A percentile compares a stretch with the other conserved stretches of the same genome.
Conservation (phyloP, 1,140 invertebrate species). For the Zaprionus lachaisei region DNA sequence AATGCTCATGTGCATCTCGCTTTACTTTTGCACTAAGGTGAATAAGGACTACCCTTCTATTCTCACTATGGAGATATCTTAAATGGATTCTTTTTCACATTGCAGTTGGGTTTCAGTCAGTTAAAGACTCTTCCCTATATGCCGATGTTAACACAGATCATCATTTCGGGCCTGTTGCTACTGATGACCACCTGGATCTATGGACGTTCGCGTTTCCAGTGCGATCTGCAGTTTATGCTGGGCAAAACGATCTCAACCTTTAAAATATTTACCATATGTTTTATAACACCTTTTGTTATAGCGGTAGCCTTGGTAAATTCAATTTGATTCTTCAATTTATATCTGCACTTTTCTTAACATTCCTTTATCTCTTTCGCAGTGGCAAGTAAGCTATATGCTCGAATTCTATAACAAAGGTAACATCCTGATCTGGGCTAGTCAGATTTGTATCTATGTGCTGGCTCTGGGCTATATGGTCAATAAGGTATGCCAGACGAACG, state of each 20-base stretch:
- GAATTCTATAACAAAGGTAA: slow-evolving; percentile 30
- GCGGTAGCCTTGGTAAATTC: slow-evolving; percentile 54
- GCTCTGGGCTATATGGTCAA: slow-evolving; percentile 68
- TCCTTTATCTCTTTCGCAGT: slow-evolving; percentile 33
- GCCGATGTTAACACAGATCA: slow-evolving; percentile 89
- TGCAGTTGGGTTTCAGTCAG: slow-evolving; percentile 69
- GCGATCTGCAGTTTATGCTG: slow-evolving; percentile 92
- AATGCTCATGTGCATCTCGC: slow-evolving; percentile 49
- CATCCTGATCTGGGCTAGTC: slow-evolving; percentile 58
- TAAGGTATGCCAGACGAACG: slow-evolving; percentile 68
- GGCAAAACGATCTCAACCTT: slow-evolving; percentile 87
- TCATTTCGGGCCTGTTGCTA: slow-evolving; percentile 89
- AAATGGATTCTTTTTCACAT: not conserved
- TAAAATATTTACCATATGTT: slow-evolving; percentile 75
- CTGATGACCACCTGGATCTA: slow-evolving; percentile 91
- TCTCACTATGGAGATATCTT: not conserved
- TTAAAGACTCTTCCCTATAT: slow-evolving; percentile 86
- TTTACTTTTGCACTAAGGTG: slow-evolving; percentile 79
- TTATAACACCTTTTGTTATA: slow-evolving; percentile 71
- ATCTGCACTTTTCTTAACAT: not conserved
- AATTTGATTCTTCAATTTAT: not conserved
- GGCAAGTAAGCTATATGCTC: slow-evolving; percentile 49
- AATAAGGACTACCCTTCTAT: not conserved
- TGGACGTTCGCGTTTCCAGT: slow-evolving; percentile 89
- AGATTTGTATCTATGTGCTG: slow-evolving; percentile 59